These are phyloP conservation scores for Pogoniulus pusillus DNA, from an alignment of 2,797 vertebrate species.

Conservation along the genomic window DNA sequence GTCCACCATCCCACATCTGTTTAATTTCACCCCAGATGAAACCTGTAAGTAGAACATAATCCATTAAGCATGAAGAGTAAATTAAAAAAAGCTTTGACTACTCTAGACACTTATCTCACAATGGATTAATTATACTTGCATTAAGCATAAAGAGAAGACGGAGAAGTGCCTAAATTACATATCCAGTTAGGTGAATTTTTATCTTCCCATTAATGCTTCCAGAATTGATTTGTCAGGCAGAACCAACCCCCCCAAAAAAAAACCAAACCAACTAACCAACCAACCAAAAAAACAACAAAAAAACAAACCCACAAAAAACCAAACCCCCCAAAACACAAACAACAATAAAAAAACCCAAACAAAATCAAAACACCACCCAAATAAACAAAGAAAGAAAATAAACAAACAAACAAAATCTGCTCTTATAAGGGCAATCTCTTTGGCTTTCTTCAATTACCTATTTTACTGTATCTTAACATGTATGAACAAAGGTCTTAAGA, in stretches of 20 bases:
- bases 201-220: neutral
- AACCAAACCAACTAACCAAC: no score
- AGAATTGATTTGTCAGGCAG: neutral
- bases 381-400: no score
- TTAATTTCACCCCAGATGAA: conserved; percentile 99
- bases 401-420: no score
- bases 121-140: neutral
- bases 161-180: neutral
- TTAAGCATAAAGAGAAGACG: neutral
- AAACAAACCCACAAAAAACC: neutral
- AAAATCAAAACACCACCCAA: no score
- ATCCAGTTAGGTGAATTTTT: neutral
- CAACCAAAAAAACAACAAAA: neutral
- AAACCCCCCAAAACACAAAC: neutral
- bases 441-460: neutral
- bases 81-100: neutral
- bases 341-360: neutral
- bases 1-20: conserved; percentile 98
- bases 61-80: conserved; percentile 1
- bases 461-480: neutral
- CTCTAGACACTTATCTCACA: neutral
- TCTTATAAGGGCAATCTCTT: neutral
- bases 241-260: neutral
- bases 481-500: neutral
- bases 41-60: conserved; percentile 79